Evolutionary conservation across 2,888 invertebrate species (phyloP).

Genomic region (Noctua pronuba): DNA sequence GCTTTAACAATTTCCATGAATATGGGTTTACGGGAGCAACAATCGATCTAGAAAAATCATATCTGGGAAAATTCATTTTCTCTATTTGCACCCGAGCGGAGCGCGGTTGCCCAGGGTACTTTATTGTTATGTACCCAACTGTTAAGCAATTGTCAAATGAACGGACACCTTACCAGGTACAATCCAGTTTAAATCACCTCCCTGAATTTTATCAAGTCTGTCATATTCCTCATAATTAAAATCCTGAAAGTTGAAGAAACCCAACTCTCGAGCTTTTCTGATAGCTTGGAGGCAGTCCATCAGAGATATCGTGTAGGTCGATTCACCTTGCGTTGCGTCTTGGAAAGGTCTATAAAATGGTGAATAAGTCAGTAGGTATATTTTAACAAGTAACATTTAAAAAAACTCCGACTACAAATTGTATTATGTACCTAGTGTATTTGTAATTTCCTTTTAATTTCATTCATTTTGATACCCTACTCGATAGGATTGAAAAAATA

Average conservation of each 20-base stretch:
- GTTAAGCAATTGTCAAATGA: background rate
- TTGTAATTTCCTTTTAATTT: no score
- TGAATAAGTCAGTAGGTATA: background rate
- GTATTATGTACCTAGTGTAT: no score
- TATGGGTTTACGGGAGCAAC: background rate
- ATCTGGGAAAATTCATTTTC: background rate
- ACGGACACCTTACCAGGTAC: conserved; percentile 92
- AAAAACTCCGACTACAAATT: no score
- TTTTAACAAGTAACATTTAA: background rate
- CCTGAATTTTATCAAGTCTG: conserved; percentile 94
- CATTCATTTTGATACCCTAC: no score
- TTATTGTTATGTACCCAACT: background rate
- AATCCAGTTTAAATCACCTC: conserved; percentile 97
- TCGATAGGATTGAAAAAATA: no score
- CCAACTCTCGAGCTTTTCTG: conserved; percentile 93
- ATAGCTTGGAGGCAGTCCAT: conserved; percentile 92
- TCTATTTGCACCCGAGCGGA: background rate
- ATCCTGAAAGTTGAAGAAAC: conserved; percentile 95
- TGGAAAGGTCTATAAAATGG: conserved; percentile 89
- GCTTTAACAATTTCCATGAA: background rate
- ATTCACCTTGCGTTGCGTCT: conserved; percentile 95
- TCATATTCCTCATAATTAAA: conserved; percentile 96
- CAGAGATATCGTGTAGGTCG: conserved; percentile 92
- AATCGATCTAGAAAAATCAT: background rate
- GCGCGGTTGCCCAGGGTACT: background rate